Base-by-base conservation (phyloP, 2,888 invertebrate genomes). In the Parascotia fuliginaria region DNA sequence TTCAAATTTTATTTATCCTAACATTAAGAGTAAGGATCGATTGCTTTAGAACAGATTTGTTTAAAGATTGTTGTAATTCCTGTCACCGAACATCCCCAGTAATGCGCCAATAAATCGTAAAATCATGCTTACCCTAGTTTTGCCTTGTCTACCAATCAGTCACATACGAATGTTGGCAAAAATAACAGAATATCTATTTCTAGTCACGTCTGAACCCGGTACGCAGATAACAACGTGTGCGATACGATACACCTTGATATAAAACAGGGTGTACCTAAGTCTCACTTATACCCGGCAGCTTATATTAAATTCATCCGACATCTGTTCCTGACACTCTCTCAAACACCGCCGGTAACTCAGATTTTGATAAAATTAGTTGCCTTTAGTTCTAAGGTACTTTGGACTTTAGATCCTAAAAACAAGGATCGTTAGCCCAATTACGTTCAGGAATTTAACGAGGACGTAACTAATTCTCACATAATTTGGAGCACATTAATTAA, bases 381-480 rank as follows among this genome's bases (percentile, higher is more conserved):
- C 28, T 40, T 55, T 55, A 65, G 55, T 50, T 65, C 48, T 39
- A 24, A 53, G 12, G 29, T 36, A 58, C 46, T 43, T 60, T 33
- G 24, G 38, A 44, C 42, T 51, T 12, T 22, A 55, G 42, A 43
- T 53, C 48, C 49, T 49, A 66, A 61, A 66, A 66, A 66, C 67
- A 70, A 66, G 52, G 59, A 50, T 66, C 70, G 56, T 70, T 69
- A 69, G 45, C 57, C 43, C 47, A 65, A 69, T 70, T 55, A 54
- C 41, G 43, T 51, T 44, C 39, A 57, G 67, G 51, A 66, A 66
- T 63, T 66, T 47, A 55, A 61, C 42, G 51, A 56, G 56, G 44
- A 42, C 42, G 38, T 46, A 52, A 47, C 38, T 65, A 57, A 60
- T 66, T 62, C 59, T 58, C 49, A 54, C 55, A 50, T 65, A 61